Conservation (phyloP, 2,888 invertebrate species). For the Labia minor region DNA sequence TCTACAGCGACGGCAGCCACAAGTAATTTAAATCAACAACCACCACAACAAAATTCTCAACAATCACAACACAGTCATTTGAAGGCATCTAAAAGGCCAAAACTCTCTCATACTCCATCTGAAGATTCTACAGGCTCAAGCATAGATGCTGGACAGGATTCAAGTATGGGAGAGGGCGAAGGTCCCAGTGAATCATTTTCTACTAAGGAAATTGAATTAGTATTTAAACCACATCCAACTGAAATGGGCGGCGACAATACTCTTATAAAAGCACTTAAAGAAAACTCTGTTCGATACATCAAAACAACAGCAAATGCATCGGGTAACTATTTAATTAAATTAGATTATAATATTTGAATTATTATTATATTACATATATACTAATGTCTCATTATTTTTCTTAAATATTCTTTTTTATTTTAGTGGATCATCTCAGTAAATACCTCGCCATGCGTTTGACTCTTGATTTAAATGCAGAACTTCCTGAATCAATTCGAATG, state of each 20-base stretch:
- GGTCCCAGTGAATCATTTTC: slow-evolving; percentile 40
- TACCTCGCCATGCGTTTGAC: slow-evolving; percentile 88
- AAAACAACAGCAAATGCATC: slow-evolving; percentile 96
- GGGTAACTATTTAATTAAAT: slow-evolving; percentile 41
- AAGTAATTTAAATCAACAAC: slow-evolving; percentile 29
- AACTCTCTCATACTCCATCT: slow-evolving; percentile 39
- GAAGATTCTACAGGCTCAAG: slow-evolving; percentile 39
- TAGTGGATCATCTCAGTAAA: slow-evolving; percentile 91
- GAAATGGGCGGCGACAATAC: slow-evolving; percentile 81
- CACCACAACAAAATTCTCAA: too few relatives aligned
- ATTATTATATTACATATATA: slow-evolving; percentile 13
- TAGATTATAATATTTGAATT: slow-evolving; percentile 16
- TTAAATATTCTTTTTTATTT: slow-evolving; percentile 29
- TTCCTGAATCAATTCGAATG: slow-evolving; percentile 50
- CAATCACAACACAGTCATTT: slow-evolving; percentile 35
- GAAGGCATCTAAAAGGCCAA: slow-evolving; percentile 53
- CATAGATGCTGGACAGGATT: slow-evolving; percentile 54
- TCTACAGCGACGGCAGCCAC: not conserved
- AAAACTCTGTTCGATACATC: slow-evolving; percentile 79
- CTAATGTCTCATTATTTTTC: not conserved
- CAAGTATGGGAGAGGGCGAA: slow-evolving; percentile 72
- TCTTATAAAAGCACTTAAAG: slow-evolving; percentile 68
- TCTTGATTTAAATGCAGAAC: slow-evolving; percentile 69
- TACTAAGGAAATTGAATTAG: slow-evolving; percentile 86
- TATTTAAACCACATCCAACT: slow-evolving; percentile 91